Base-by-base conservation (phyloP, 2,797 vertebrate species). In the Molothrus aeneus region DNA sequence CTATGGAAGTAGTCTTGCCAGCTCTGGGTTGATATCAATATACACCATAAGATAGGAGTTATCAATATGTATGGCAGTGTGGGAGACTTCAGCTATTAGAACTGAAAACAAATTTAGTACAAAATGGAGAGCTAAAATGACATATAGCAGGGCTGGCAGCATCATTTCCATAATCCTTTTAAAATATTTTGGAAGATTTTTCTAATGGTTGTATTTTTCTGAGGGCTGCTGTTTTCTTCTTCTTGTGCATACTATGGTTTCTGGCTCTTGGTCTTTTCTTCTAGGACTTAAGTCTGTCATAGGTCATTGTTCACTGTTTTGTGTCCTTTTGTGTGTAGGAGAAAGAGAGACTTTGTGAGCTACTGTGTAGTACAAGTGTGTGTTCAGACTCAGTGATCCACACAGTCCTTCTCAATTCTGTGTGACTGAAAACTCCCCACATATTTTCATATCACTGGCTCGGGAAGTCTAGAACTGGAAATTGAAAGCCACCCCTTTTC, bases 171-270 rank as follows among this genome's bases (percentile, higher is more conserved):
- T 63, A 32, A 84, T 42, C 10, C 16, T 80, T 75, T 68, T 14
- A 45, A 64, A 72, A 42, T 38, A 9, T 63, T 57, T 85, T 47
- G 21, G 2, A 16, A 38, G 34, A 28, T 40, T 40, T 92, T 65
- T 47, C 19, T 45, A 56, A 72, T 38, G 12, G 4, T 68, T 74
- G 7, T 47, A 6, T 68, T 57, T 91, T 51, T 51, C 26, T 51
- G 50, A 28, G 48, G 28, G 31, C 24, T 82, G 28, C 59, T 42
- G 13, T 59, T 78, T 59, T 65, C 32, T 86, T 66, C 51, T 63
- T 29, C 9, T 10, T 47, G 21, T 1, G 0, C 7, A 13, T 40
- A 19, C 31, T 20, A 1, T 61, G n/a, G 2, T 50, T 86, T 80
- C 50, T 74, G 48, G 20, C 7, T 89, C 19, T 48, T 80, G 28